These are phyloP conservation scores for Turritopsis rubra DNA, from an alignment of 30 jellyfish, hydroid and myxozoan species.

Conservation along the genomic window DNA sequence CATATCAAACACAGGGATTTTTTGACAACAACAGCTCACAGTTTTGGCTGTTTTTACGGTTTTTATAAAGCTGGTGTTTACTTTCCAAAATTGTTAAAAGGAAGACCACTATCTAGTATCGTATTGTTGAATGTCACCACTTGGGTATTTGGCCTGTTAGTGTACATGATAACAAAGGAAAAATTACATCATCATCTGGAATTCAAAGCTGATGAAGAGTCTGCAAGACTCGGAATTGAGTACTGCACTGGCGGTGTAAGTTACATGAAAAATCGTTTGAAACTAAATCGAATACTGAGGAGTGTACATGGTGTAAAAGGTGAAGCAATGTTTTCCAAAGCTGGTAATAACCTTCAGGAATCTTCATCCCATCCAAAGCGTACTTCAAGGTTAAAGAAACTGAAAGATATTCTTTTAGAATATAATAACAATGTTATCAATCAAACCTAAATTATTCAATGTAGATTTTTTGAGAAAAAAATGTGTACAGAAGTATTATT, in stretches of 20 bases:
- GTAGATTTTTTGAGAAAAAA: not conserved
- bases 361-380: conserved; percentile 53
- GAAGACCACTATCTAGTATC: not conserved
- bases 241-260: conserved; percentile 77
- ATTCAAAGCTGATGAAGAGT: conserved; percentile 48
- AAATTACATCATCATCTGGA: conserved; percentile 34
- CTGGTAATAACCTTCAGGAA: conserved; percentile 53
- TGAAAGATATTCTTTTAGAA: conserved; percentile 25
- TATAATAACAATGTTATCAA: not conserved
- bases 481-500: not conserved
- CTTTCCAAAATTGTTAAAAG: conserved; percentile 42
- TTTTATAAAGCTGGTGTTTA: conserved; percentile 42
- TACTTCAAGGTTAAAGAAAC: conserved; percentile 43
- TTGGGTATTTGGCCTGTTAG: conserved; percentile 38
- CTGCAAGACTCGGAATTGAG: conserved; percentile 54
- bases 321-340: conserved; percentile 34
- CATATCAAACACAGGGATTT: conserved; percentile 56
- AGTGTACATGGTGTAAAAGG: conserved; percentile 57
- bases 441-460: not conserved
- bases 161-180: conserved; percentile 23
- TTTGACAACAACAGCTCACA: conserved; percentile 34
- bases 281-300: conserved; percentile 56
- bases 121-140: conserved; percentile 23
- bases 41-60: conserved; percentile 54
- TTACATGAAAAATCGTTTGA: conserved; percentile 43